These are phyloP conservation scores for Teleogryllus oceanicus DNA, from an alignment of 2,888 invertebrate species.

Conservation along the genomic window DNA sequence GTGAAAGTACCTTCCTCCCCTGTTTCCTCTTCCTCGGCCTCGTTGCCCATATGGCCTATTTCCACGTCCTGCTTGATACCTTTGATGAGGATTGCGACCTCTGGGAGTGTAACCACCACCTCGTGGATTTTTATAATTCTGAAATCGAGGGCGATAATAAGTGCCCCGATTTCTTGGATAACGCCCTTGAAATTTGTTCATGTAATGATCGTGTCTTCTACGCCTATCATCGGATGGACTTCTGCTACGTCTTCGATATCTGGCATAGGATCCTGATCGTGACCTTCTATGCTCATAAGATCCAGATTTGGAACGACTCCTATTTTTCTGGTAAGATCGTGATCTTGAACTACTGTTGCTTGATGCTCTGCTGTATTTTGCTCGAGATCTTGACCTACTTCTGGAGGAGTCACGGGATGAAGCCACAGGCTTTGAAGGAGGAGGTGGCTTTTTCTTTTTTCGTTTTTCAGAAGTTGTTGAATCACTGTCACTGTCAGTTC, in stretches of 20 bases:
- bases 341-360: constrained; percentile 48
- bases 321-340: constrained; percentile 46
- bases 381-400: constrained; percentile 57
- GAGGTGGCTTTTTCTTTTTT: constrained; percentile 43
- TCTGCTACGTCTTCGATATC: constrained; percentile 47
- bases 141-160: constrained; percentile 75
- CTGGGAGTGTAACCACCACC: constrained; percentile 45
- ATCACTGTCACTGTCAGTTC: constrained; percentile 48
- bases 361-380: constrained; percentile 48
- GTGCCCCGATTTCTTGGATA: constrained; percentile 67
- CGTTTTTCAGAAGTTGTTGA: constrained; percentile 45
- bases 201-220: constrained; percentile 36
- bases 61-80: constrained; percentile 44
- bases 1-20: constrained; percentile 46
- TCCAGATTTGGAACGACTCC: constrained; percentile 40
- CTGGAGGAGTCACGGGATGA: constrained; percentile 61
- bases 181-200: constrained; percentile 40
- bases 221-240: constrained; percentile 52
- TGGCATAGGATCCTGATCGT: constrained; percentile 38
- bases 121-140: constrained; percentile 56
- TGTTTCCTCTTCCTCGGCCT: constrained; percentile 46
- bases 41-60: constrained; percentile 43
- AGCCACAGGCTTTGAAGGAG: neutral
- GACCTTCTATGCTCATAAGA: constrained; percentile 36
- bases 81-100: constrained; percentile 44